These are phyloP conservation scores for Lysandra coridon DNA, from an alignment of 2,888 invertebrate genomes.

Conservation along the genomic window DNA sequence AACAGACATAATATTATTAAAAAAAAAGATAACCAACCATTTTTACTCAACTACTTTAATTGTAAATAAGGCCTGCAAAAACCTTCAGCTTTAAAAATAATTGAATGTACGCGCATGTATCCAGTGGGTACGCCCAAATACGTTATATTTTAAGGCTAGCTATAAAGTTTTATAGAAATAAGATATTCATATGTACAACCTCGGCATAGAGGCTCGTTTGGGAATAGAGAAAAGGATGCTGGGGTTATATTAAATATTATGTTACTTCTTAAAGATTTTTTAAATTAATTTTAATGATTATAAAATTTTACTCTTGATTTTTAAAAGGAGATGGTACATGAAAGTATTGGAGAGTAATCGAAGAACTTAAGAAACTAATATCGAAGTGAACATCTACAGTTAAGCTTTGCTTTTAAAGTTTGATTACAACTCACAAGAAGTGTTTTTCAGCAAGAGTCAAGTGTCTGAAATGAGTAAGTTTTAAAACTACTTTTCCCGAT, in stretches of 20 bases:
- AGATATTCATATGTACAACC: slow-evolving; percentile 2
- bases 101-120: neutral
- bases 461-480: neutral
- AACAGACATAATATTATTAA: no score
- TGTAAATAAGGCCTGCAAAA: no score
- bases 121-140: neutral
- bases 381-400: neutral
- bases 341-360: slow-evolving; percentile 3
- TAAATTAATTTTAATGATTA: neutral
- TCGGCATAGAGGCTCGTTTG: neutral
- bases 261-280: no score
- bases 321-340: neutral
- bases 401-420: neutral
- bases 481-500: neutral
- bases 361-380: neutral
- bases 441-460: neutral
- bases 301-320: neutral
- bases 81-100: neutral
- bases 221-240: neutral
- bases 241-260: neutral
- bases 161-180: slow-evolving; percentile 6
- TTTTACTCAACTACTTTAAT: no score
- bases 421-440: neutral
- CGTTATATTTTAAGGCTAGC: slow-evolving; percentile 1
- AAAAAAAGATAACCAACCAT: no score